Evolutionary conservation across 2,113 vertebrate genomes (phyloP), one percentile per base, ranked within the genome.

Genomic region (Malurus melanocephalus): DNA sequence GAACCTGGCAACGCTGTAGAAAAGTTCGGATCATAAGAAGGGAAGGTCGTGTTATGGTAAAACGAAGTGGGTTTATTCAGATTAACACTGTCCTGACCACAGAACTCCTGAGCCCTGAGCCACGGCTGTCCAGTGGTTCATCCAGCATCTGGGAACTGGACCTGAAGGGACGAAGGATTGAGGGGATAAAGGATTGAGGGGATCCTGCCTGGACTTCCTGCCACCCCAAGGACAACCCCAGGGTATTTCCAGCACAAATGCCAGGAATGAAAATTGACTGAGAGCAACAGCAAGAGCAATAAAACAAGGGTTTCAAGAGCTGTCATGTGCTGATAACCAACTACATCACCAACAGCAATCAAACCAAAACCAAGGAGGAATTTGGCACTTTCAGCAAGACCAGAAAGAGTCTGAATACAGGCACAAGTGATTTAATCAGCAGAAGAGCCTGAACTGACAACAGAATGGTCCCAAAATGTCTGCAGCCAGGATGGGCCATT

Each of bases 71-170:
- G 10, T 79, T 73, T 35, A 20, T 52, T 32, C 42, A 11, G 2
- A 16, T 73, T 82, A 93, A 83, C 72, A 2, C 46, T 12, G 32
- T 65, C 42, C 33, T 9, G 28, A 6, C 51, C 88, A 33, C 5
- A 0, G 1, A 35, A 6, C 9, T 46, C n/a, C 30, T 10, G 26
- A 68, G 51, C 32, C 49, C 20, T 12, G 74, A 30, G 26, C 32
- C 32, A 9, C 0, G 0, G 2, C n/a, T 13, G 49, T 3, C 45
- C 55, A 2, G 19, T 43, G 10, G 10, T 3, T 56, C 7, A 0
- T 20, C 48, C 67, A 68, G 43, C 15, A 8, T 8, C 5, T 35
- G 51, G 21, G n/a, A 20, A 23, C 51, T 5, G 15, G 51, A 22
- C 10, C n/a, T 17, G 60, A 21, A 45, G 52, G 43, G 43, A 66